Evolutionary conservation across 2,113 vertebrate genomes (phyloP).

Genomic region (Archilochus colubris): DNA sequence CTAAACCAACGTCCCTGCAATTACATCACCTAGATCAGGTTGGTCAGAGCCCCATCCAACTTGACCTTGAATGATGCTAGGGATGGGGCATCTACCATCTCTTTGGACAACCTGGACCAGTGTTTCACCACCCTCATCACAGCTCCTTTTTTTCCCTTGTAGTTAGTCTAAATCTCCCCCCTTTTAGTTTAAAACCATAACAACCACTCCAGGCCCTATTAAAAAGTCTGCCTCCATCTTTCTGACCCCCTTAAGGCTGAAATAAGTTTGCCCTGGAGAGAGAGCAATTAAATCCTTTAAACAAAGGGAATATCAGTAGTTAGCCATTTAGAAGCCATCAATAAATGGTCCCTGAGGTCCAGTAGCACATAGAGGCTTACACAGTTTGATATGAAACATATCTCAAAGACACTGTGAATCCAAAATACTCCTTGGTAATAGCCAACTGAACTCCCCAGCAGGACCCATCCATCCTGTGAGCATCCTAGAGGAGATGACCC

Average conservation of each 20-base stretch:
- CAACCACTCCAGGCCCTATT: fast-evolving
- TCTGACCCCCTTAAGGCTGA: background rate
- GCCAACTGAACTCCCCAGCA: background rate
- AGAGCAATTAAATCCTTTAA: background rate
- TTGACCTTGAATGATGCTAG: background rate
- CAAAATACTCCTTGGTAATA: background rate
- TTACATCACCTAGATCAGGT: background rate
- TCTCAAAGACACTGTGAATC: background rate
- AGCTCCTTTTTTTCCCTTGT: background rate
- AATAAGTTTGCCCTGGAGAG: background rate
- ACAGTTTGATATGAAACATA: background rate
- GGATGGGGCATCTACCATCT: background rate
- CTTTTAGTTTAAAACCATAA: background rate
- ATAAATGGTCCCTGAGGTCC: background rate
- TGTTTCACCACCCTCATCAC: fast-evolving
- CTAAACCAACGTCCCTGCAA: background rate
- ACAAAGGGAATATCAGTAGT: background rate
- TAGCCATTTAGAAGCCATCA: background rate
- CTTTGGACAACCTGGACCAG: background rate
- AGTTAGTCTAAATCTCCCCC: background rate
- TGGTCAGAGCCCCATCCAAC: background rate
- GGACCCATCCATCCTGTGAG: background rate
- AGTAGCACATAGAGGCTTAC: fast-evolving
- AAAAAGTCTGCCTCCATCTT: background rate
- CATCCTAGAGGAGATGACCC: background rate